phyloP scores from a whole-genome alignment of 2,888 invertebrate species.

The Sericinus montela region DNA sequence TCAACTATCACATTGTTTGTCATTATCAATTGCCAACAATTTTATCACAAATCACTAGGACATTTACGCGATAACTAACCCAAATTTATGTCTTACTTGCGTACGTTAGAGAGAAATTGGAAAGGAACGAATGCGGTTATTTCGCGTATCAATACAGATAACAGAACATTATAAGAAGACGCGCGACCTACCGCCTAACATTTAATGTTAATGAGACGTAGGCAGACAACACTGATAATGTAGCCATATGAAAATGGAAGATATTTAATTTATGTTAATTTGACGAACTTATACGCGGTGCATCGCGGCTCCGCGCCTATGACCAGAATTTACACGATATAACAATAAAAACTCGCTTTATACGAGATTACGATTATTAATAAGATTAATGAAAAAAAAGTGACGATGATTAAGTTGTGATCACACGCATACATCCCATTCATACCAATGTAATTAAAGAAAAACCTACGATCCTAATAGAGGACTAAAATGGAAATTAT shows the following conservation, averaged over 20 bases:
- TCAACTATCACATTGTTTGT: constrained; percentile 24
- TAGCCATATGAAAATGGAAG: constrained; percentile 32
- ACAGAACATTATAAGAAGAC: constrained; percentile 12
- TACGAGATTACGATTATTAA: constrained; percentile 49
- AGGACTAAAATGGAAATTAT: constrained; percentile 60
- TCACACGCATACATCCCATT: constrained; percentile 63
- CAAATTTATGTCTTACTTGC: not conserved
- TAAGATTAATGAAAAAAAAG: constrained; percentile 48
- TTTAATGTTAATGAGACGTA: constrained; percentile 10
- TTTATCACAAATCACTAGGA: constrained; percentile 11
- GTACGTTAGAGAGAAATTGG: not conserved
- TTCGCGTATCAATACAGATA: not conserved
- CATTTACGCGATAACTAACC: not conserved
- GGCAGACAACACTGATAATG: constrained; percentile 6
- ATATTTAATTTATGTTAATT: constrained; percentile 41
- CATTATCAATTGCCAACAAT: not conserved
- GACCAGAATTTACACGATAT: constrained; percentile 76
- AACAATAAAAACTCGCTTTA: constrained; percentile 50
- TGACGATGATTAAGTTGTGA: constrained; percentile 60
- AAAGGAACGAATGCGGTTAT: constrained; percentile 5
- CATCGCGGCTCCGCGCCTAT: constrained; percentile 53
- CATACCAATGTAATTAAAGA: constrained; percentile 52
- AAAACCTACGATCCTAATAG: constrained; percentile 56
- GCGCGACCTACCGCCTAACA: not conserved
- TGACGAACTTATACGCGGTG: constrained; percentile 51